A percentile compares a stretch with the other conserved stretches of the same genome.
Conservation (phyloP, 23 tunicate species). For the Diplosoma virens region DNA sequence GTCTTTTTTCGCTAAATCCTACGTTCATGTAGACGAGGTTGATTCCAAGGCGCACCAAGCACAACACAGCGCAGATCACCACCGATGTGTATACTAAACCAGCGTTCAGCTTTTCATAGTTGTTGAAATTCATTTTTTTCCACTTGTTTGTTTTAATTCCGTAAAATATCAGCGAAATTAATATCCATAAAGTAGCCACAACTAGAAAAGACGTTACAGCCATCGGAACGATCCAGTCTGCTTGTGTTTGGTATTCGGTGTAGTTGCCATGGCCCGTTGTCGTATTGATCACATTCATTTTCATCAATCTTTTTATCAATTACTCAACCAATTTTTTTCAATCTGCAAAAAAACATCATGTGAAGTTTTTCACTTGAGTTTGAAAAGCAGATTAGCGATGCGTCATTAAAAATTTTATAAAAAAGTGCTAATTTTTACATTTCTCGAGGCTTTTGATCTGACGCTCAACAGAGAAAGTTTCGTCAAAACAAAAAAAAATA, state of each 20-base stretch:
- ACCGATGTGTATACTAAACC: constrained; percentile 18
- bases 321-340: too few species aligned
- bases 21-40: neutral
- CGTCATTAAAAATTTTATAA: too few species aligned
- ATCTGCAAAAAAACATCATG: too few species aligned
- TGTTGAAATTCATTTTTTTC: neutral
- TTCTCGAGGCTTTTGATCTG: too few species aligned
- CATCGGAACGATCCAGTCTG: constrained; percentile 12
- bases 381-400: too few species aligned
- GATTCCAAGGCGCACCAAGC: neutral
- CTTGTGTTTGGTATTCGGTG: neutral
- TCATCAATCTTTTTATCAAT: too few species aligned
- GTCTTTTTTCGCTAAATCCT: neutral
- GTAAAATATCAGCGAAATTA: constrained; percentile 27
- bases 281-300: too few species aligned
- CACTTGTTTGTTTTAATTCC: constrained; percentile 17
- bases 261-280: too few species aligned
- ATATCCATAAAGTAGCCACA: constrained; percentile 6
- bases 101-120: constrained; percentile 14
- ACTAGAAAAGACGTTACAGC: neutral
- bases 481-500: too few species aligned
- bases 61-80: constrained; percentile 3
- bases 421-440: too few species aligned
- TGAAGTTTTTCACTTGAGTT: too few species aligned
- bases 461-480: too few species aligned